These are phyloP conservation scores for Oreotrochilus melanogaster DNA, from an alignment of 2,113 vertebrate genomes.

Conservation along the genomic window DNA sequence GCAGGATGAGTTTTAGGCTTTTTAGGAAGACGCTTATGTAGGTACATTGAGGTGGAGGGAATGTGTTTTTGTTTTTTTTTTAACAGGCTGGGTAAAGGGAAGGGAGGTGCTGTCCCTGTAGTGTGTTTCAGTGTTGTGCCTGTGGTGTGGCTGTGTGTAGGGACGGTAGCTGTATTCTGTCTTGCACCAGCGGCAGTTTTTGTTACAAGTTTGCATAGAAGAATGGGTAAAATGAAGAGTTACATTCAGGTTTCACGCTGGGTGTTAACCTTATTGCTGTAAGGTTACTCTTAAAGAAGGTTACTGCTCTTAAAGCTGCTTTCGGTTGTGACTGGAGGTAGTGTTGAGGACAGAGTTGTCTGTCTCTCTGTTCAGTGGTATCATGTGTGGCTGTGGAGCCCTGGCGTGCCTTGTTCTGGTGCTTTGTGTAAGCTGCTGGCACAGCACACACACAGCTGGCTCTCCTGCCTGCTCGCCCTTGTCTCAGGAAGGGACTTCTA, in stretches of 20 bases:
- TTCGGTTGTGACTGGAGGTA: neutral
- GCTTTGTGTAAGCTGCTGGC: neutral
- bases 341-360: neutral
- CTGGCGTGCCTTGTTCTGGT: neutral
- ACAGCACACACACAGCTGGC: neutral
- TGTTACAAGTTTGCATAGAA: neutral
- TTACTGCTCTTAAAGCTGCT: neutral
- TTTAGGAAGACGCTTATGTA: neutral
- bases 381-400: neutral
- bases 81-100: neutral
- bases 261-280: neutral
- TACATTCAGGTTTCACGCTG: rapidly evolving
- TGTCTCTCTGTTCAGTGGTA: neutral
- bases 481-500: neutral
- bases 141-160: neutral
- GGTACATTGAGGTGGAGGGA: neutral
- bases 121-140: rapidly evolving
- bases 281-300: neutral
- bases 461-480: neutral
- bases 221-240: neutral
- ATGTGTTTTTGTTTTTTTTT: too few relatives aligned
- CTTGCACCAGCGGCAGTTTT: neutral
- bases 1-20: neutral
- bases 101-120: neutral
- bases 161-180: neutral